A percentile compares a stretch with the other conserved stretches of the same genome.
Conservation (phyloP, 1,140 invertebrate species). For the Lordiphosa stackelbergi region DNA sequence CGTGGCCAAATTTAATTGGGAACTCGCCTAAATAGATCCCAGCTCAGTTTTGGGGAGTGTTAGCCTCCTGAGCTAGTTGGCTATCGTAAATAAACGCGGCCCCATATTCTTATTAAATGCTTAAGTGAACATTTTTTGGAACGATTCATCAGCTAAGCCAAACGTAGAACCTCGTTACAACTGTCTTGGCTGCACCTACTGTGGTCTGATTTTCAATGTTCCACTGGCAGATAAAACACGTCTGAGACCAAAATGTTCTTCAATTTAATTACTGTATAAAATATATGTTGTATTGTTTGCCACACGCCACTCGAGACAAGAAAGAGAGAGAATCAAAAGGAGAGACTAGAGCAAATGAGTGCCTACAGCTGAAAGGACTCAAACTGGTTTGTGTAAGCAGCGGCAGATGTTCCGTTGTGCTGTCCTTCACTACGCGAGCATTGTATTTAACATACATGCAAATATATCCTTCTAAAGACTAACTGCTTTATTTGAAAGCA, state of each 20-base stretch:
- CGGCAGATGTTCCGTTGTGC: constrained; percentile 47
- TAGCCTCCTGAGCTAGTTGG: no score
- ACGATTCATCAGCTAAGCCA: no score
- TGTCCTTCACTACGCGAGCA: no score
- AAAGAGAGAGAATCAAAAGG: neutral
- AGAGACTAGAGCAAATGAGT: neutral
- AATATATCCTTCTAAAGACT: constrained; percentile 35
- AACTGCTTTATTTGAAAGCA: constrained; percentile 11
- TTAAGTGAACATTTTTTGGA: no score
- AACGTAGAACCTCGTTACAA: no score
- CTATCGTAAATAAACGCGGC: no score
- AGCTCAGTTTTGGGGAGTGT: no score
- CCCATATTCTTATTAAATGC: no score
- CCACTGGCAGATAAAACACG: constrained; percentile 3
- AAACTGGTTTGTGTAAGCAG: constrained; percentile 50
- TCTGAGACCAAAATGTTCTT: constrained; percentile 4
- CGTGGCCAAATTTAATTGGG: no score
- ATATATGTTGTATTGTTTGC: constrained; percentile 10
- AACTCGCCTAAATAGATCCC: no score
- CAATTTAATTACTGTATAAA: neutral
- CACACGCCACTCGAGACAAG: constrained; percentile 19
- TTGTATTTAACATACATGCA: constrained; percentile 1
- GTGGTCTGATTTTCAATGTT: neutral
- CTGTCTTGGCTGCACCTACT: no score
- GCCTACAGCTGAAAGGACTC: constrained; percentile 9